Base-by-base conservation (phyloP, 2,113 vertebrate species). In the Forbesichthys agassizii region DNA sequence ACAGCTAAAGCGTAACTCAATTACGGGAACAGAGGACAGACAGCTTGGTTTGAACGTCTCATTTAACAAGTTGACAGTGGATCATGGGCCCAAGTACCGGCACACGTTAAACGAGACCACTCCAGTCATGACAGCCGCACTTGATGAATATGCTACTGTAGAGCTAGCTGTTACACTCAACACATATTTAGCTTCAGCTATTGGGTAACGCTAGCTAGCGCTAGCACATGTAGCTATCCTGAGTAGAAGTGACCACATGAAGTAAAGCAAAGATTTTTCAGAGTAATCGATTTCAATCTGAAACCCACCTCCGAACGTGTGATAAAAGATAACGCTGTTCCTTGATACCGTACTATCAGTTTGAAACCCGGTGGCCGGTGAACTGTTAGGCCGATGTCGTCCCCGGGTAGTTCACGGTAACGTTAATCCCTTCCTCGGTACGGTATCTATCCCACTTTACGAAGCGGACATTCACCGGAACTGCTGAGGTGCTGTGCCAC, bases 391-490 rank as follows among this genome's bases (percentile, higher is more conserved):
- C 65, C 67, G 73, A 83, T 67, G 77, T 80, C 49, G 88, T 86
- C 82, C 86, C 83, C 81, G 70, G 84, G 72, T 83, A 82, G 78
- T 69, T 79, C 61, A 83, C 79, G 58, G 82, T 92, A 92, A 92
- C 79, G 58, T 81, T 92, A 92, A 92, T 92, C 92, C 88, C 84
- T 90, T 67, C 73, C 85, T 86, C 57, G 73, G 78, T 74, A 52
- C 72, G 73, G 77, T 74, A 52, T 73, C 70, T 58, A 53, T 72
- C 69, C 66, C 63, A 64, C 71, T 62, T 47, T 9, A 14, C 16
- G 16, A 72, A 84, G 81, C 87, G 81, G 90, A 92, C 82, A 84
- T 89, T 82, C 82, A 86, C 86, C 93, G 92, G 92, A 94, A 93
- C 85, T 86, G 83, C 79, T 82, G 91, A 79, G 83, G 71, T 74